Percentiles rank a stretch among this genome's conserved stretches.
Evolutionary conservation across 2,113 vertebrate species (phyloP).

Genomic region (Piprites chloris): DNA sequence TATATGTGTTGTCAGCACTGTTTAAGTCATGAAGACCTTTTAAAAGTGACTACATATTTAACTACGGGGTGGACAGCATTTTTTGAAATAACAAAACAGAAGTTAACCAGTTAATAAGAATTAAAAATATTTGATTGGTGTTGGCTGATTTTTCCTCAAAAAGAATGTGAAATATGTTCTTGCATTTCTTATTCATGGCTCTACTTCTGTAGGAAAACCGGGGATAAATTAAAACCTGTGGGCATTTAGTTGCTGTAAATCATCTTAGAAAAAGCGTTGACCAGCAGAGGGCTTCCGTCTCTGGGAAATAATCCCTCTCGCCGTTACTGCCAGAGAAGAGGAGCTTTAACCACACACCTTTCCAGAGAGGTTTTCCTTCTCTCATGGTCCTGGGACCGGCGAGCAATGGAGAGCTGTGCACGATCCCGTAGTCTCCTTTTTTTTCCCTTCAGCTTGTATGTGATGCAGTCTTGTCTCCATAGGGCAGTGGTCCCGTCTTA

Average conservation of each 20-base stretch:
- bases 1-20: background rate
- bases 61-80: background rate
- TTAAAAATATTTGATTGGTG: background rate
- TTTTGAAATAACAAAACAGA: background rate
- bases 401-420: background rate
- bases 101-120: background rate
- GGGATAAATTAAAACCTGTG: background rate
- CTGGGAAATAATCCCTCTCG: constrained; percentile 57
- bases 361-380: background rate
- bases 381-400: background rate
- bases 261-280: constrained; percentile 12
- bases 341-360: background rate
- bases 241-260: background rate
- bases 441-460: background rate
- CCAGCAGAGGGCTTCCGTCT: constrained; percentile 80
- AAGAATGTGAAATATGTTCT: background rate
- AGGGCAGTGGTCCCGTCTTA: background rate
- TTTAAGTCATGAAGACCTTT: background rate
- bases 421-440: too few species aligned
- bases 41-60: background rate
- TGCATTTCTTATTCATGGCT: background rate
- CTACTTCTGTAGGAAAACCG: background rate
- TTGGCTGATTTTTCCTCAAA: background rate
- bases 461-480: background rate
- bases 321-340: background rate